Evolutionary conservation across 2,113 vertebrate species (phyloP), one percentile per base, ranked within the genome.

Genomic region (Dasyprocta punctata): DNA sequence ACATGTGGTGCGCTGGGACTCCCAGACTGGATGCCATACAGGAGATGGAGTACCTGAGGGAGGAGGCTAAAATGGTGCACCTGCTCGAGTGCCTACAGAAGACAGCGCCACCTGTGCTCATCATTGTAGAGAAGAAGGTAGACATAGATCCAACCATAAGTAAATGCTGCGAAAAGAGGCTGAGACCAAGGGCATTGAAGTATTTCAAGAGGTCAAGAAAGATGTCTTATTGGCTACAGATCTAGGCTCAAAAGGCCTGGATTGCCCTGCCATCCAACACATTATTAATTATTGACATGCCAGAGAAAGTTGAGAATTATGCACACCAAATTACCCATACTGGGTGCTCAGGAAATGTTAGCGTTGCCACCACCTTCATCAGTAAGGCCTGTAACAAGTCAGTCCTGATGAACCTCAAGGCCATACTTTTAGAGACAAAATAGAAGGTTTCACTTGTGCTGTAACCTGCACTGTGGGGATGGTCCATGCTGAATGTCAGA

Each of bases 261-360:
- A 16, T 4, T 44, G 47, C 26, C 44, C 41, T 47, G 26, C 73
- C 73, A 77, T 5, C 24, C 99, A 99, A 96, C 99, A 99, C 0
- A 99, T 99, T 20, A 99, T 99, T 94, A 99, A 99, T 96, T 99
- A 99, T 0, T 0, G 99, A 99, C 97, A 99, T 99, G 99, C 99
- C 99, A 0, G 99, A 99, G 97, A 99, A 99, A 98, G 99, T 99
- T 0, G 99, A 99, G 98, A 99, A 99, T 98, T 99, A 99, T 0
- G 99, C 99, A 96, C 99, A 99, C 92, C 99, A 99, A 78, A 99
- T 99, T 0, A 99, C 99, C 97, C 99, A 99, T 95, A 99, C 99
- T 0, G 99, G 99, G 81, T 99, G 99, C 95, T 99, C 99, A 0
- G 99, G 99, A 89, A 99, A 99, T 98, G 99, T 99, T 0, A 99